Base-by-base conservation (phyloP, 2,797 vertebrate species). In the Apogon hyalosoma region DNA sequence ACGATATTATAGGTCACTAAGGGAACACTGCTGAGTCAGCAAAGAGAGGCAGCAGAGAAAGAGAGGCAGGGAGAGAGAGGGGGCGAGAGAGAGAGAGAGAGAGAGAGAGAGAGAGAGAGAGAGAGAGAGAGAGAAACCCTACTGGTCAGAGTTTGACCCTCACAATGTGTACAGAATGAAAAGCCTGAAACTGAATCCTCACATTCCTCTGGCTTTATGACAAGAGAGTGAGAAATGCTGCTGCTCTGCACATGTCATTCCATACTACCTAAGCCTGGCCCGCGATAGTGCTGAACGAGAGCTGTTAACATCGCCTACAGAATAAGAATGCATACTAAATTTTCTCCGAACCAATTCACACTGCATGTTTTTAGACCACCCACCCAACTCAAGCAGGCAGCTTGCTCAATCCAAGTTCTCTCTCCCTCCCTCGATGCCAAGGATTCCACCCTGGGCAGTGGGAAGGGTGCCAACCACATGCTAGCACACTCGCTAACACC, bases 391-490 rank as follows among this genome's bases (percentile, higher is more conserved):
- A 75, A 73, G 74, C 79, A 82, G 81, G 83, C 73, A 58, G 84
- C 73, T 85, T 87, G 79, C 88, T 91, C 87, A 87, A 79, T 84
- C 83, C 76, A 71, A 74, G 59, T 82, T 80, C 70, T 82, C 75
- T 61, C 80, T 83, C 70, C 73, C 75, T 88, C 77, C 74, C 73
- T 84, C 43, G 0, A 79, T 90, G 90, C 91, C 92, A 93, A 92
- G 87, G 91, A 90, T 93, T 90, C 89, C 87, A 90, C 88, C 84
- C 86, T 80, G 83, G 88, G 87, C 86, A 85, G 73, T 66, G 79
- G 89, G 90, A 88, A 63, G 55, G 59, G 57, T 87, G 92, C 93
- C 93, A 92, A 86, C 80, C 89, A 90, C 88, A 91, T 86, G 86
- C 90, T 82, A 84, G 77, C 82, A 87, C 79, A 74, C 69, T 69